Percentiles rank a stretch among this genome's conserved stretches.
Evolutionary conservation across 2,797 vertebrate species (phyloP).

Genomic region (Antennarius maculatus): DNA sequence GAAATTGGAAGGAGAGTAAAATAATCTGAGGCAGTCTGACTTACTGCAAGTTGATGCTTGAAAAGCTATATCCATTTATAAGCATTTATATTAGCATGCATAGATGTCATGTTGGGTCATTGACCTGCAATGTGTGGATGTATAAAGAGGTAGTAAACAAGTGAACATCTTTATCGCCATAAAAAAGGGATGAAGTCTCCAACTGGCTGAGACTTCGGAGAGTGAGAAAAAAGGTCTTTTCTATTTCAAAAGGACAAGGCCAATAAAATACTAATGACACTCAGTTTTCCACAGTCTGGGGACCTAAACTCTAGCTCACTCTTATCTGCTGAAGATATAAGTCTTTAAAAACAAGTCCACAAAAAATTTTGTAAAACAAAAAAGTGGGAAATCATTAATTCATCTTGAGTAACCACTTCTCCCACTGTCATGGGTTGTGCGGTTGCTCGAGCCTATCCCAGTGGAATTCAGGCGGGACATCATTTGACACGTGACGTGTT

Average conservation of each 20-base stretch:
- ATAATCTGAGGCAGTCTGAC: slow-evolving; percentile 33
- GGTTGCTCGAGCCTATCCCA: no score
- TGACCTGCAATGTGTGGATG: slow-evolving; percentile 47
- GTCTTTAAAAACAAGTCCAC: not conserved
- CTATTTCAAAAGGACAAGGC: not conserved
- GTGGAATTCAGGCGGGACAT: no score
- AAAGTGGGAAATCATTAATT: no score
- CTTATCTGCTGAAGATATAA: not conserved
- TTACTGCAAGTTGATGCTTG: slow-evolving; percentile 31
- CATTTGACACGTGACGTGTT: no score
- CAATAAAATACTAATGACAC: not conserved
- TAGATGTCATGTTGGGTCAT: slow-evolving; percentile 34
- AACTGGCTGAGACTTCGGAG: not conserved
- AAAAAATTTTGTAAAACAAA: not conserved
- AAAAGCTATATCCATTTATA: slow-evolving; percentile 49
- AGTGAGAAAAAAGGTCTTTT: not conserved
- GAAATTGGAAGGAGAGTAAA: slow-evolving; percentile 36
- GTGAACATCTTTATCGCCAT: slow-evolving; percentile 57
- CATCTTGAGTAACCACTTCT: no score
- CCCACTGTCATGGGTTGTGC: no score
- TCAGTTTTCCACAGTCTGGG: not conserved
- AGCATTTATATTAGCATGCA: slow-evolving; percentile 66
- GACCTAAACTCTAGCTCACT: not conserved
- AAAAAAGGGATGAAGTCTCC: not conserved
- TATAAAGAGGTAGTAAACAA: slow-evolving; percentile 65